phyloP scores from a whole-genome alignment of 2,797 vertebrate species.

The Geotrypetes seraphini region DNA sequence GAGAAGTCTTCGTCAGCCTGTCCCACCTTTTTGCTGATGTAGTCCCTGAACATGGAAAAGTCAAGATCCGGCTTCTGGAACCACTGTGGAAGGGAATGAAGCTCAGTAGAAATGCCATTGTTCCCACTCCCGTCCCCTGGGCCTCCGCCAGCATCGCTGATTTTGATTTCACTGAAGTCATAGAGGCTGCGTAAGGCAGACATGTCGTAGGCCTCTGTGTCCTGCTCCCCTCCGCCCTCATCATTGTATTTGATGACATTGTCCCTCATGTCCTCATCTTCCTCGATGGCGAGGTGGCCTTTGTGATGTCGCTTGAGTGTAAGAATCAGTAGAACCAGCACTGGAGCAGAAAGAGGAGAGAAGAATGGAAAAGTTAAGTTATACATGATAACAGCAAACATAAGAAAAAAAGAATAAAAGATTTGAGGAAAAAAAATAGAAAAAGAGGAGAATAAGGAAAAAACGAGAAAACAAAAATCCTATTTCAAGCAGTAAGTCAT shows the following conservation, averaged over 20 bases:
- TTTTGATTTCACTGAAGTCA: slow-evolving; percentile 85
- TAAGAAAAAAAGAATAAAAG: no score
- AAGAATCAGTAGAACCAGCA: slow-evolving; percentile 88
- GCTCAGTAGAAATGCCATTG: slow-evolving; percentile 37
- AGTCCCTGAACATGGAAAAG: slow-evolving; percentile 91
- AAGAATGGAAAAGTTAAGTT: slow-evolving; percentile 17
- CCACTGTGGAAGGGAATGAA: slow-evolving; percentile 73
- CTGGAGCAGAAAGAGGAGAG: slow-evolving; percentile 28
- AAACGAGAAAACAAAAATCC: no score
- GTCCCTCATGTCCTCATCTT: slow-evolving; percentile 97
- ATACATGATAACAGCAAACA: no score
- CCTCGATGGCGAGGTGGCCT: slow-evolving; percentile 80
- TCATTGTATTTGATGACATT: slow-evolving; percentile 99
- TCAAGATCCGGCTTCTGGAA: slow-evolving; percentile 70
- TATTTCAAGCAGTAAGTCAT: no score
- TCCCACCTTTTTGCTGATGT: slow-evolving; percentile 92
- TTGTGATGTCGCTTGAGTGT: slow-evolving; percentile 91
- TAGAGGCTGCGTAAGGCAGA: slow-evolving; percentile 91
- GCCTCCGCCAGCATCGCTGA: slow-evolving; percentile 51
- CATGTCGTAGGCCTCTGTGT: slow-evolving; percentile 98
- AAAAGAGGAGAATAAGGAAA: no score
- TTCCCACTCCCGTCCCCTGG: neutral
- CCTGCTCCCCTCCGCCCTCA: slow-evolving; percentile 94
- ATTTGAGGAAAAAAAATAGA: no score
- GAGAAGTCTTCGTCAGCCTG: slow-evolving; percentile 85